Conservation (phyloP, 2,113 vertebrate genomes). For the Pluvialis apricaria region DNA sequence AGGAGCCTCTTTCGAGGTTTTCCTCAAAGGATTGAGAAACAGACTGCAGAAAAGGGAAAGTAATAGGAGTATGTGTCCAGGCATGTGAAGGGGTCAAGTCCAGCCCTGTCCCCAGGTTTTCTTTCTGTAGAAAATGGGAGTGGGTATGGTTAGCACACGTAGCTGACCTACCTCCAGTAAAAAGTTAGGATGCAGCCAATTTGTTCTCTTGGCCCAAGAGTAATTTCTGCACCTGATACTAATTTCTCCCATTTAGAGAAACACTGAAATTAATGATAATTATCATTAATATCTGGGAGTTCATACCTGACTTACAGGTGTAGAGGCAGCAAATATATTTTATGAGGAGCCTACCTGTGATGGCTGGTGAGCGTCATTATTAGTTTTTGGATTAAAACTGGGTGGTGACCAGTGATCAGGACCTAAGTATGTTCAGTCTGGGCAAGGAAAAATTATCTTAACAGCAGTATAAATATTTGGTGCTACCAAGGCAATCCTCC, state of each 20-base stretch:
- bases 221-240: neutral
- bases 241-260: neutral
- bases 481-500: neutral
- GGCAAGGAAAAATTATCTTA: neutral
- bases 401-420: neutral
- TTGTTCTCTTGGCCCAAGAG: neutral
- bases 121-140: neutral
- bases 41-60: neutral
- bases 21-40: neutral
- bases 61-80: neutral
- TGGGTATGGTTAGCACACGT: neutral
- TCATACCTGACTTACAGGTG: neutral
- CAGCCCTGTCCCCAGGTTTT: neutral
- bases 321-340: neutral
- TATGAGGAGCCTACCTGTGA: neutral
- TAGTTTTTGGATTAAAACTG: neutral
- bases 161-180: neutral
- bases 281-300: neutral
- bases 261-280: neutral
- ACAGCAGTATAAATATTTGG: neutral
- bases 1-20: neutral
- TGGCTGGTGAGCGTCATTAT: neutral
- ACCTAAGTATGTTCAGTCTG: neutral
- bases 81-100: neutral
- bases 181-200: neutral